Base-by-base conservation (phyloP, 2,797 vertebrate species). In the Oreonectes daqikongensis region DNA sequence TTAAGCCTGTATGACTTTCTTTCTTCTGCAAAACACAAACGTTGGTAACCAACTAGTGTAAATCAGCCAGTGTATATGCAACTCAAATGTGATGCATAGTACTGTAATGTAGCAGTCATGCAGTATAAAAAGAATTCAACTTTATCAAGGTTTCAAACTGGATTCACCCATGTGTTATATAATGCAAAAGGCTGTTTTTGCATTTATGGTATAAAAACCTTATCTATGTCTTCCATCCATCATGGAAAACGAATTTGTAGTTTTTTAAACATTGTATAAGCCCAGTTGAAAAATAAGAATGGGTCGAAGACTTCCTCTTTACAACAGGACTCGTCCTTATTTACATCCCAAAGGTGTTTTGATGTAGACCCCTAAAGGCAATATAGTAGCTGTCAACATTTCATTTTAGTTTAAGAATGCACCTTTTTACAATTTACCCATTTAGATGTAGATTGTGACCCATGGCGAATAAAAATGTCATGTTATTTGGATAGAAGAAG, bases 391-490 rank as follows among this genome's bases (percentile, higher is more conserved):
- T 30, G 3, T 35, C 59, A 72, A 48, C 40, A 48, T 72, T 72
- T 72, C 7, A 32, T 20, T 35, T 26, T 24, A 50, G 48, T 50
- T 50, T 50, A 50, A 50, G 52, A 53, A 12, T 5, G 18, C 28
- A 60, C 38, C 14, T 30, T 59, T 59, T 44, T 30, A 72, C 11
- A 40, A 60, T 20, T 6, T 10, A 20, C 18, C 2, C 26, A 52
- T 69, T 32, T 12, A 32, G 28, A 35, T 69, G 67, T 68, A 52
- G 7, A 59, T 55, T 60, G 14, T 48, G 60, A 20, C 55, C 26
- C 12, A 12, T 17, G 8, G 28, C 40, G 22, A 35, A 24, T 24
- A 22, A 52, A 72, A 50, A 64, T n/a, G 3, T 7, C 0, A 22
- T 59, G n/a, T 30, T 28, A 24, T 52, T 38, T 18, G n/a, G 10